Evolutionary conservation across 2,797 vertebrate species (phyloP).

Genomic region (Cercopithecus petaurista): DNA sequence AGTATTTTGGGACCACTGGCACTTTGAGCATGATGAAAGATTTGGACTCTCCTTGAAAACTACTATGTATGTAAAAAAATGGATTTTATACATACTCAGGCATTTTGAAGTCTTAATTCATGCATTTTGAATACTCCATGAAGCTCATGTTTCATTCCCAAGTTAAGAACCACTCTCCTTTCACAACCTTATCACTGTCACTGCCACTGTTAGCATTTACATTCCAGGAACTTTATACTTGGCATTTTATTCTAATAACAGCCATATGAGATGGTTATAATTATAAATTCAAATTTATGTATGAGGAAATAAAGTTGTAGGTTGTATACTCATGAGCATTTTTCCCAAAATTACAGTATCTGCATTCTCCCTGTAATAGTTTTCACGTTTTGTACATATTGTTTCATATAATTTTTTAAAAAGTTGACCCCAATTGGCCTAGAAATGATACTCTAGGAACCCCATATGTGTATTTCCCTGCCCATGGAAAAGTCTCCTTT

Average conservation of each 20-base stretch:
- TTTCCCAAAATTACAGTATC: background rate
- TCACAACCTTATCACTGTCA: background rate
- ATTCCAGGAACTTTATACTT: background rate
- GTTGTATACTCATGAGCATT: background rate
- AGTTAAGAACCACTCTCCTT: background rate
- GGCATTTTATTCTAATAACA: background rate
- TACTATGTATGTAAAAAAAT: background rate
- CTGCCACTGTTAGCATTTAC: background rate
- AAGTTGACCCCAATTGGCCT: background rate
- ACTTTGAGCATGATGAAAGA: background rate
- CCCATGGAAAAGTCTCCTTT: background rate
- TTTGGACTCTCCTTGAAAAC: background rate
- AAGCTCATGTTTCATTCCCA: background rate
- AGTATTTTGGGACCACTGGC: background rate
- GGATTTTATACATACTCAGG: background rate
- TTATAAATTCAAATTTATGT: background rate
- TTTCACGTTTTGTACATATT: background rate
- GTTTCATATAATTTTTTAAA: background rate
- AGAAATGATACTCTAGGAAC: background rate
- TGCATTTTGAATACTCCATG: background rate
- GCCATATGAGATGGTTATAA: background rate
- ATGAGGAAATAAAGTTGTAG: background rate
- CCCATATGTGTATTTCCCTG: background rate
- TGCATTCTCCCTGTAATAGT: background rate
- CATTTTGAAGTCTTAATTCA: background rate